Evolutionary conservation across 1,140 invertebrate species (phyloP).

Genomic region (Cydia fagiglandana): DNA sequence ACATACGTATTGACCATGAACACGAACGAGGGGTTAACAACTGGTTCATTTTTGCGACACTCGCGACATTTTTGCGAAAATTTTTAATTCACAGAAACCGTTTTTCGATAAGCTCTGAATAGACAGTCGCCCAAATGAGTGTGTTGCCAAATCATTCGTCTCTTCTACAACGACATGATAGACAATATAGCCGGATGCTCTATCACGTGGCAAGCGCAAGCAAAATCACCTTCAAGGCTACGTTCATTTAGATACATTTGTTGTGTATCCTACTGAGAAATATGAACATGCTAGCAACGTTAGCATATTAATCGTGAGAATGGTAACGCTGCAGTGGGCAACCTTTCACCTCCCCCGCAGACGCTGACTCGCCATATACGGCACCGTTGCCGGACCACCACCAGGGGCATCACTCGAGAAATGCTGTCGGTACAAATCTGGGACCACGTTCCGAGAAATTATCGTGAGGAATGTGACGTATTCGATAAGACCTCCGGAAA

Average conservation of each 20-base stretch:
- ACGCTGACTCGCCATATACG: conserved; percentile 41
- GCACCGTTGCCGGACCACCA: conserved; percentile 46
- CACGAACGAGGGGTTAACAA: conserved; percentile 17
- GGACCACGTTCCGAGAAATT: conserved; percentile 31
- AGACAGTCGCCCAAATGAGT: neutral
- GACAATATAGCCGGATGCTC: neutral
- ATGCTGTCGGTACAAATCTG: conserved; percentile 27
- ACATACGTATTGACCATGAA: neutral
- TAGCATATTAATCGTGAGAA: conserved; percentile 41
- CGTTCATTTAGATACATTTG: neutral
- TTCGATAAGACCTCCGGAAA: conserved; percentile 5
- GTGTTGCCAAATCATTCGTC: neutral
- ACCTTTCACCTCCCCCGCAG: conserved; percentile 53
- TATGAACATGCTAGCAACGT: neutral
- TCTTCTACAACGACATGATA: neutral
- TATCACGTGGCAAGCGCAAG: conserved; percentile 35
- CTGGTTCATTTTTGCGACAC: conserved; percentile 27
- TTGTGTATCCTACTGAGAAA: neutral
- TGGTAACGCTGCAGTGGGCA: conserved; percentile 40
- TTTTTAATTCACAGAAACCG: neutral
- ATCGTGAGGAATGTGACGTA: conserved; percentile 32
- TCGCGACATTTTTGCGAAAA: neutral
- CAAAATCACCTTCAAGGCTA: conserved; percentile 35
- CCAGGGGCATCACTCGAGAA: conserved; percentile 20
- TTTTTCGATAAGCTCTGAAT: neutral